A percentile compares a stretch with the other conserved stretches of the same genome.
Conservation (phyloP, 2,113 vertebrate species). For the Sinocyclocheilus maitianheensis region DNA sequence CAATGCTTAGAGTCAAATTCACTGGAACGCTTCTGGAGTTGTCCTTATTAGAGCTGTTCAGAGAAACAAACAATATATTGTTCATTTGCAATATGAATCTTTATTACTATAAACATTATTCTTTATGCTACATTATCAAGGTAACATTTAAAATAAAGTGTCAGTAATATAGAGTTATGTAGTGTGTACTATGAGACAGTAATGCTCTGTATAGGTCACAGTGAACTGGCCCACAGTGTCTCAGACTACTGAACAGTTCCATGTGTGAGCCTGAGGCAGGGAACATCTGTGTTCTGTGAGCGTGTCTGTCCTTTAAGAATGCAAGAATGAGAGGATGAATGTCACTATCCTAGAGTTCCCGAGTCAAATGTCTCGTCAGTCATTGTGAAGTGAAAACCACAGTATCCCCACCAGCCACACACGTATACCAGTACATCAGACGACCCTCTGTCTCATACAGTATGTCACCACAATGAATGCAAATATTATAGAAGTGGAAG, state of each 20-base stretch:
- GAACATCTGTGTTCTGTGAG: background rate
- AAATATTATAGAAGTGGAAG: background rate
- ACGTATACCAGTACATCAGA: background rate
- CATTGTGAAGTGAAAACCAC: constrained; percentile 60
- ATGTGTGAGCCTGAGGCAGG: background rate
- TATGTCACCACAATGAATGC: background rate
- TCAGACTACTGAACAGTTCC: constrained; percentile 10
- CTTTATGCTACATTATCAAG: background rate
- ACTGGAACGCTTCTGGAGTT: constrained; percentile 88
- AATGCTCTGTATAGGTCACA: background rate
- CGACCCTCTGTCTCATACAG: background rate
- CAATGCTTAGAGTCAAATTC: constrained; percentile 84
- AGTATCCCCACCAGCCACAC: constrained; percentile 42
- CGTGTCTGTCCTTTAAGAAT: background rate
- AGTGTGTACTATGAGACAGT: background rate
- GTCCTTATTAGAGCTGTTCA: constrained; percentile 89
- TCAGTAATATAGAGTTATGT: background rate
- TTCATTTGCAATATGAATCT: background rate
- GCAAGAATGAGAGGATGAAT: constrained; percentile 16
- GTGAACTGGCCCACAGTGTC: background rate
- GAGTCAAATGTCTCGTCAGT: constrained; percentile 53
- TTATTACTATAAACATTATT: background rate
- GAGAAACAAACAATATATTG: constrained; percentile 43
- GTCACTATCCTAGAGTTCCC: constrained; percentile 49
- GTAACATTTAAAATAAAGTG: background rate